Percentiles rank a stretch among this genome's conserved stretches.
Evolutionary conservation across 2,888 invertebrate genomes (phyloP).

Genomic region (Drymonia ruficornis): DNA sequence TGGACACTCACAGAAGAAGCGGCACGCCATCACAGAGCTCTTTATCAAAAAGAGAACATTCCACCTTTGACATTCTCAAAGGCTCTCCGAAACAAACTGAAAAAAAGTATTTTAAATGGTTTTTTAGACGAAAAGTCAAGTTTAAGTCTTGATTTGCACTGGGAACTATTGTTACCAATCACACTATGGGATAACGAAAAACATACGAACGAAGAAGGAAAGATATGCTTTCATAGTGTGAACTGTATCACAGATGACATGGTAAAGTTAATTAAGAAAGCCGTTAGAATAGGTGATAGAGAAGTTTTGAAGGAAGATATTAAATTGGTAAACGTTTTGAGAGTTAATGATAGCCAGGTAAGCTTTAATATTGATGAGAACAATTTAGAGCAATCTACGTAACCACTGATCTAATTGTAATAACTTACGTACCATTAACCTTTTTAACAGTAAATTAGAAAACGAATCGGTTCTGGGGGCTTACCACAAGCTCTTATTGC

Average conservation of each 20-base stretch:
- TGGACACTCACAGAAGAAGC: slow-evolving; percentile 65
- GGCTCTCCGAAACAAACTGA: slow-evolving; percentile 63
- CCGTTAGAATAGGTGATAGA: slow-evolving; percentile 53
- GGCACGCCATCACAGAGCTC: slow-evolving; percentile 53
- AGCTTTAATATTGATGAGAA: not conserved
- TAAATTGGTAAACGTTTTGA: slow-evolving; percentile 53
- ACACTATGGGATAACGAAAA: slow-evolving; percentile 70
- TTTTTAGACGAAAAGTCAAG: slow-evolving; percentile 60
- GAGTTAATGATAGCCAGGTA: slow-evolving; percentile 66
- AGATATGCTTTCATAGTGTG: slow-evolving; percentile 58
- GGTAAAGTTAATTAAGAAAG: slow-evolving; percentile 54
- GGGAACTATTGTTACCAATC: slow-evolving; percentile 63
- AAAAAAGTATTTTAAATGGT: slow-evolving; percentile 57
- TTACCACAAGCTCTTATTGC: too few relatives aligned
- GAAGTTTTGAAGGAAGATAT: slow-evolving; percentile 54
- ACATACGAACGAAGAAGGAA: slow-evolving; percentile 63
- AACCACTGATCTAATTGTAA: too few relatives aligned
- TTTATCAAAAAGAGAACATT: slow-evolving; percentile 48
- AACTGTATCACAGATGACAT: slow-evolving; percentile 68
- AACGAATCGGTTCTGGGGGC: too few relatives aligned
- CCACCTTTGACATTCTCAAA: slow-evolving; percentile 52
- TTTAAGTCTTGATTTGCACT: slow-evolving; percentile 60
- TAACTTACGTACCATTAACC: too few relatives aligned
- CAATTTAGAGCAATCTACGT: too few relatives aligned
- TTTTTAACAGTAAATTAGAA: too few relatives aligned